A percentile compares a stretch with the other conserved stretches of the same genome.
Evolutionary conservation across 2,113 vertebrate species (phyloP).

Genomic region (Procavia capensis): DNA sequence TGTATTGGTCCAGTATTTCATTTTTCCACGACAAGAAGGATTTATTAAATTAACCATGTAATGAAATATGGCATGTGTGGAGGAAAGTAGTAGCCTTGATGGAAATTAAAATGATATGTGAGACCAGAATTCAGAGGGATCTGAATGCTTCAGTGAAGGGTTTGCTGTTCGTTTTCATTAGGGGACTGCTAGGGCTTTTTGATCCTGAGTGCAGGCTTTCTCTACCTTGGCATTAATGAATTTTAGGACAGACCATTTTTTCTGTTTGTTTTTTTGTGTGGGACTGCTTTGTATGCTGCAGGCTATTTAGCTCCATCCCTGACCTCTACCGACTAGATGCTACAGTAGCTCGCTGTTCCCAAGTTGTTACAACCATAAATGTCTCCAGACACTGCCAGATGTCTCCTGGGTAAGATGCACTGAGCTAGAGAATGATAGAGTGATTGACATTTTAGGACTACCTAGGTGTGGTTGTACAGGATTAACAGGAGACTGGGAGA

Average conservation of each 20-base stretch:
- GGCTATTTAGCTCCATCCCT: background rate
- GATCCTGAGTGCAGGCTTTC: background rate
- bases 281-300: background rate
- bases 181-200: background rate
- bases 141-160: background rate
- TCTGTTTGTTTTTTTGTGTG: background rate
- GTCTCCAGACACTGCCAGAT: background rate
- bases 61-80: background rate
- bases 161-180: background rate
- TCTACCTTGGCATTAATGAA: background rate
- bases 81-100: background rate
- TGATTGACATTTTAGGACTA: background rate
- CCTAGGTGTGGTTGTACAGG: background rate
- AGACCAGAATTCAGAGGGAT: background rate
- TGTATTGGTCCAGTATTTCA: background rate
- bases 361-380: slow-evolving; percentile 13
- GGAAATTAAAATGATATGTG: background rate
- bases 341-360: background rate
- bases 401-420: background rate
- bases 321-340: background rate
- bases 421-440: background rate
- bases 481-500: background rate
- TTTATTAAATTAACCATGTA: background rate
- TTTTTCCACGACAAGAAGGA: background rate
- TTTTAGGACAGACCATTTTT: background rate